Base-by-base conservation (phyloP, 2,888 invertebrate genomes). In the Drosophila fungiperda region DNA sequence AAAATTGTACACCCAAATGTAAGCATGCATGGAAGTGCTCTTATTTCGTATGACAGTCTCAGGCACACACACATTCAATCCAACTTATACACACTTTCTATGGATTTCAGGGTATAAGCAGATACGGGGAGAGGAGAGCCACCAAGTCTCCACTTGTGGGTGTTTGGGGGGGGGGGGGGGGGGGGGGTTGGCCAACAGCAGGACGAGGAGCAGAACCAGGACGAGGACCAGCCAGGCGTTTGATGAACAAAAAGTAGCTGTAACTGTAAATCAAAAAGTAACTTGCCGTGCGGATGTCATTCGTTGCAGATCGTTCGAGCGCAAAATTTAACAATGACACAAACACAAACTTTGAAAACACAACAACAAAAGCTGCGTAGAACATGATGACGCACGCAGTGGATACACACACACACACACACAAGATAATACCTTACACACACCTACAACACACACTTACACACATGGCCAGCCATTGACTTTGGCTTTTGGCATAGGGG, bases 271-370 rank as follows among this genome's bases (percentile, higher is more conserved):
- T 88, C 87, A 89, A 87, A 87, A 88, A 89, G 85, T 85, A 89
- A 88, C 87, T 89, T 89, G 88, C 86, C 88, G 82, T 89, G 81
- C 87, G 87, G 87, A 87, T 87, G 87, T 87, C 87, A 87, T 89
- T 89, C 87, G 87, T 87, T 89, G 87, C 88, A 89, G 86, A 78
- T 88, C 88, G 86, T 84, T 88, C 88, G 77, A 88, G 88, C 90
- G 88, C 88, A 89, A 89, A 88, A 87, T 88, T 86, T 89, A 89
- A 90, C 87, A 89, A 90, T 90, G 87, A 87, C 88, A 87, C 83
- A 88, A 89, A 88, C 87, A 87, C 85, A 87, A 86, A 89, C 85
- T 82, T 76, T 79, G 71, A 54, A 54, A 54, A 55, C 62, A 26
- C 59, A 61, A 20, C 58, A 66, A 50, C 63, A 68, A 83, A 80